Evolutionary conservation across 2,888 invertebrate genomes (phyloP), one percentile per base, ranked within the genome.

Genomic region (Drosophila nigritarsus): DNA sequence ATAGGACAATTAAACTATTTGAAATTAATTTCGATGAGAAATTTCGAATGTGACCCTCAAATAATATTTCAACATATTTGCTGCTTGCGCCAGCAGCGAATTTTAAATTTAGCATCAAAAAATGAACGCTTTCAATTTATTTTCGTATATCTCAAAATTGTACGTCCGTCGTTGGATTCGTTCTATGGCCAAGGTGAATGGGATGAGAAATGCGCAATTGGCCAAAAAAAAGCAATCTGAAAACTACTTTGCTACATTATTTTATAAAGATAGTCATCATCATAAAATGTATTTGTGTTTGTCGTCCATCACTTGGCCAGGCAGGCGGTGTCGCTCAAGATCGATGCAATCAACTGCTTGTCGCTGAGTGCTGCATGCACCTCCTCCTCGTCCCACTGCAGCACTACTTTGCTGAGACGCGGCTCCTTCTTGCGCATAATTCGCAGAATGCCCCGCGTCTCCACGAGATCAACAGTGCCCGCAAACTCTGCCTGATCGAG

Each of bases 361-460:
- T 98, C 98, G 72, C 95, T 95, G 15, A 98, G 93, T 9, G 97
- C 96, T 53, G 94, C 94, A 78, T 94, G 95, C 2, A 98, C 95
- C 91, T 98, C 98, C 56, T 95, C 95, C 92, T 96, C 96, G 93
- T 98, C 97, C 96, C 98, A 96, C 90, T 96, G 96, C 87, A 98
- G 94, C 74, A 94, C 94, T 29, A 98, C 94, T 94, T 97, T 96
- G 30, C 95, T 94, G 20, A 94, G 93, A 70, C 96, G 94, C n/a
- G 95, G 94, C 84, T 95, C 95, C 64, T 93, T 93, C 89, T 95
- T 94, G 71, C 94, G 93, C 67, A 94, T 93, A 38, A 96, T 93
- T 82, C 95, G 95, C 78, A 98, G 92, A 72, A 98, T 96, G 34
- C 98, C 98, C 73, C 96, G 94, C 0, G 97, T 95, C 93, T 98